phyloP scores from a whole-genome alignment of 2,113 vertebrate species.

The Callionymus lyra region DNA sequence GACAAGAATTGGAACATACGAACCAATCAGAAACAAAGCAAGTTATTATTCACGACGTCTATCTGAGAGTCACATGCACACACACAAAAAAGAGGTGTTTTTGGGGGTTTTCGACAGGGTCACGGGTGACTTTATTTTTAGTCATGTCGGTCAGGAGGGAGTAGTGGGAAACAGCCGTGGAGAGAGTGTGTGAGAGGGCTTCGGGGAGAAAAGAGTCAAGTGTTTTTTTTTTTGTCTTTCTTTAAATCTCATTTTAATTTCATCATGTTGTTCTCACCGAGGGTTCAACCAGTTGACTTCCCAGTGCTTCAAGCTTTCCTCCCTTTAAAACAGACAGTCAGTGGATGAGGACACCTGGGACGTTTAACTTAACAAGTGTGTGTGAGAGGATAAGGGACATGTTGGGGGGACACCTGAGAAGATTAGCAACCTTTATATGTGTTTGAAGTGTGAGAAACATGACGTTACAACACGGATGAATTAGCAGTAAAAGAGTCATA shows the following conservation, averaged over 20 bases:
- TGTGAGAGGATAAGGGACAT: too few relatives aligned
- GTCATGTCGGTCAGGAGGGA: conserved; percentile 17
- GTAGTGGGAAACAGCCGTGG: conserved; percentile 11
- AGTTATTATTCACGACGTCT: conserved; percentile 6
- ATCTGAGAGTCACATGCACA: conserved; percentile 38
- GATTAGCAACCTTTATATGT: too few relatives aligned
- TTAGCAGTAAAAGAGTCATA: too few relatives aligned
- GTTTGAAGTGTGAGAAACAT: too few relatives aligned
- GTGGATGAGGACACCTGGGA: conserved; percentile 35
- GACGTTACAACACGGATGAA: too few relatives aligned
- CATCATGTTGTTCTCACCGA: conserved; percentile 60
- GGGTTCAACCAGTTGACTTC: conserved; percentile 69
- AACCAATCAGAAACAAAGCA: conserved; percentile 12
- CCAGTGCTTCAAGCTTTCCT: conserved; percentile 73
- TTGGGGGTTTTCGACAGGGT: conserved; percentile 6
- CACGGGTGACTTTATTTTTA: conserved; percentile 23
- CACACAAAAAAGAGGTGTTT: conserved; percentile 25
- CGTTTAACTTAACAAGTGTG: conserved; percentile 8
- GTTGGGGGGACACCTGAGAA: too few relatives aligned
- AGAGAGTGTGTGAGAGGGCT: conserved; percentile 21
- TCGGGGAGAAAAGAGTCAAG: conserved; percentile 36
- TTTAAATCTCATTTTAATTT: too few relatives aligned
- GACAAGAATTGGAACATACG: conserved; percentile 15
- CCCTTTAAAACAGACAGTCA: conserved; percentile 66
- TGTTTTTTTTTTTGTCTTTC: conserved; percentile 14